These are phyloP conservation scores for Koerneria pararmatus DNA, from an alignment of 2,888 invertebrate species.

Conservation along the genomic window DNA sequence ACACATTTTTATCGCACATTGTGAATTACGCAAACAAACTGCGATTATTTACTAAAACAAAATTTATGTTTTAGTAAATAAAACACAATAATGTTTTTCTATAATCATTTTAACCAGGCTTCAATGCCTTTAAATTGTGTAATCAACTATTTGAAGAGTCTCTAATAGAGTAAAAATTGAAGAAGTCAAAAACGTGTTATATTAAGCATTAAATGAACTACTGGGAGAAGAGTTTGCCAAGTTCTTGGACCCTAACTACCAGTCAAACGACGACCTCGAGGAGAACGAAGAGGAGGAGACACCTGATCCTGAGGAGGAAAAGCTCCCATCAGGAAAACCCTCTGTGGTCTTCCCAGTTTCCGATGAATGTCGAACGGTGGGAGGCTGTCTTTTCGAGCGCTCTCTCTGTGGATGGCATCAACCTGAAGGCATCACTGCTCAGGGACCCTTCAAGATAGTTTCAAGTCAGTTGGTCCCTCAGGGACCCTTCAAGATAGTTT, in stretches of 20 bases:
- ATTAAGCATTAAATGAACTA: conserved; percentile 45
- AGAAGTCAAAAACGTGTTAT: not conserved
- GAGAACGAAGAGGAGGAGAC: conserved; percentile 25
- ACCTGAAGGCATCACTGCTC: conserved; percentile 28
- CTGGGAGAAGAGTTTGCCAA: conserved; percentile 46
- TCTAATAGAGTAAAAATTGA: too few relatives aligned
- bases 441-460: conserved; percentile 30
- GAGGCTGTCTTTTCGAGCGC: conserved; percentile 40
- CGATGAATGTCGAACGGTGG: conserved; percentile 31
- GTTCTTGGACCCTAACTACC: conserved; percentile 46
- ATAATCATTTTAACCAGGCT: too few relatives aligned
- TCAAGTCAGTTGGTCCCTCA: conserved; percentile 23
- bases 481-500: conserved; percentile 30
- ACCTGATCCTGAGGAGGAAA: not conserved
- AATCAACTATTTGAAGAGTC: too few relatives aligned
- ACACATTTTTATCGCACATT: too few relatives aligned
- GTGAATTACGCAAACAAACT: too few relatives aligned
- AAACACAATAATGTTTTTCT: too few relatives aligned
- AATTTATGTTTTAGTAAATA: too few relatives aligned
- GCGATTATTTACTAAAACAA: too few relatives aligned
- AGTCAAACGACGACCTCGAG: conserved; percentile 37
- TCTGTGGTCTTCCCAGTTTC: too few relatives aligned
- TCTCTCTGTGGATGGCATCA: conserved; percentile 36
- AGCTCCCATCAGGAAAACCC: too few relatives aligned
- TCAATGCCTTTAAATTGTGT: too few relatives aligned